phyloP scores from a whole-genome alignment of 2,113 vertebrate species.

The Dipodomys stephensi region DNA sequence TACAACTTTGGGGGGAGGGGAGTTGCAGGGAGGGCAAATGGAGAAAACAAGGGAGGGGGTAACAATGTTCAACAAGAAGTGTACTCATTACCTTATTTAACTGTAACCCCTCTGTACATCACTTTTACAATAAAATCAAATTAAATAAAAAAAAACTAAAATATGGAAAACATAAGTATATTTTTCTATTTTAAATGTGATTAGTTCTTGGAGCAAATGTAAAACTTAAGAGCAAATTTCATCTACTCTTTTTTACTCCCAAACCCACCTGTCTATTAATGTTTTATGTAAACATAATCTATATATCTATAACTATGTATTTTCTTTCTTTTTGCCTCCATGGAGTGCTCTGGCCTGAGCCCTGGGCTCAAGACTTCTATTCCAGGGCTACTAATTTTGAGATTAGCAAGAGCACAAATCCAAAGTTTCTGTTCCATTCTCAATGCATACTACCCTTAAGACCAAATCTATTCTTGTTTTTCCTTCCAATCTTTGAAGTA shows the following conservation, averaged over 20 bases:
- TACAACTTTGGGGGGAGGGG: too few relatives aligned
- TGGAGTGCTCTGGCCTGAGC: not conserved
- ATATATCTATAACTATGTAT: not conserved
- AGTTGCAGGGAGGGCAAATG: too few relatives aligned
- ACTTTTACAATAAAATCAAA: too few relatives aligned
- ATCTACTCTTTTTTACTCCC: not conserved
- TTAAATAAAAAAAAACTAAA: too few relatives aligned
- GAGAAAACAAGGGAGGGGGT: too few relatives aligned
- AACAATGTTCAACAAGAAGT: too few relatives aligned
- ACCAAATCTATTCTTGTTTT: not conserved
- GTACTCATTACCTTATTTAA: too few relatives aligned
- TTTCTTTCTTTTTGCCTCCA: not conserved
- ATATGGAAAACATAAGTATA: not conserved
- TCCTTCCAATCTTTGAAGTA: not conserved
- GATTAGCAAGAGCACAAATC: not conserved
- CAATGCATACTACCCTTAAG: not conserved
- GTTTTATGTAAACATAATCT: not conserved
- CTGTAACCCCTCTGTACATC: too few relatives aligned
- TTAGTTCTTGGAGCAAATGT: not conserved
- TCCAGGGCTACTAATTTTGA: not conserved
- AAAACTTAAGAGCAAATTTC: constrained; percentile 26
- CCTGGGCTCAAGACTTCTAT: not conserved
- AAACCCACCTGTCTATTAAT: not conserved
- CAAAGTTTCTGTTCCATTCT: not conserved
- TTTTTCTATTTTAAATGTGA: constrained; percentile 42